phyloP scores from a whole-genome alignment of 2,113 vertebrate genomes.

The Laticauda laticaudata region DNA sequence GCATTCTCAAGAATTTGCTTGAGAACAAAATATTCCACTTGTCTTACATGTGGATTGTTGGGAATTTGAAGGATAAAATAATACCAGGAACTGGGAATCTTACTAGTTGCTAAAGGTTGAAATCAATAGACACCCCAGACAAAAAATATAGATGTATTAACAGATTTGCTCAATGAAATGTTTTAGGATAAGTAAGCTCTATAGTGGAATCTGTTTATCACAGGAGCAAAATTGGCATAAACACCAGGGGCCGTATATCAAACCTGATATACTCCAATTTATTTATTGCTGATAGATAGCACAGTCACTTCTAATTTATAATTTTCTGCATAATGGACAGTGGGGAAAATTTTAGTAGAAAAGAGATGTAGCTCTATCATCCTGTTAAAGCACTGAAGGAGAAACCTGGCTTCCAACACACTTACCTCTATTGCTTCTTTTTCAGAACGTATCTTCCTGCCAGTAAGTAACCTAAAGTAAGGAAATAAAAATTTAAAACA shows the following conservation, averaged over 20 bases:
- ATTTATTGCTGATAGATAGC: not conserved
- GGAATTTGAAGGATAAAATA: not conserved
- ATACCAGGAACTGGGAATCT: not conserved
- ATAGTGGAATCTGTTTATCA: rapidly evolving
- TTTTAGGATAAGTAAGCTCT: not conserved
- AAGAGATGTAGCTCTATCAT: not conserved
- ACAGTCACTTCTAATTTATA: not conserved
- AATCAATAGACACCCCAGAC: not conserved
- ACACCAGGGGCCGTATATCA: conserved; percentile 34
- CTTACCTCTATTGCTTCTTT: conserved; percentile 87
- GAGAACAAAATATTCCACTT: not conserved
- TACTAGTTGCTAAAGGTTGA: not conserved
- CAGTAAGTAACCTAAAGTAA: conserved; percentile 83
- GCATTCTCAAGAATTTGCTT: not conserved
- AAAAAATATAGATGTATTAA: not conserved
- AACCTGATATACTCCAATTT: not conserved
- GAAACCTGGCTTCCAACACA: not conserved
- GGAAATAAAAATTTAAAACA: not conserved
- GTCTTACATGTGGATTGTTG: not conserved
- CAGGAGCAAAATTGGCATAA: not conserved
- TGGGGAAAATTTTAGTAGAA: not conserved
- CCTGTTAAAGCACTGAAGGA: not conserved
- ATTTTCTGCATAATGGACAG: not conserved
- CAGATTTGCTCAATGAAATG: not conserved
- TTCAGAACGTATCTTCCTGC: conserved; percentile 89